Conservation (phyloP, 2,797 vertebrate species). For the Alectoris magna region DNA sequence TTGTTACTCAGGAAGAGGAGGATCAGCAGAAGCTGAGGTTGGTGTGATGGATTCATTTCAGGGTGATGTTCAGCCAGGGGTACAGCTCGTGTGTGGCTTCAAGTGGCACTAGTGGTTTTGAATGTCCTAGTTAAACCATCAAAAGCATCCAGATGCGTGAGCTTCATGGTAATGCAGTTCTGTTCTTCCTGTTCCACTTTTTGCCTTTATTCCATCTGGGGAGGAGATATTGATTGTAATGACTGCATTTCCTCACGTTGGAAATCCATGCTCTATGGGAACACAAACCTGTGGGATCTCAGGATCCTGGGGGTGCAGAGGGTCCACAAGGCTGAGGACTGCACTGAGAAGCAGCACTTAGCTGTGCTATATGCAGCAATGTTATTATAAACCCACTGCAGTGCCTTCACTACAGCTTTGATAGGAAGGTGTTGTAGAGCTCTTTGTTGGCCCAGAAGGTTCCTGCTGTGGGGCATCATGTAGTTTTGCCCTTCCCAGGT, state of each 20-base stretch:
- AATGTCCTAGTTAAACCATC: neutral
- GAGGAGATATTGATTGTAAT: neutral
- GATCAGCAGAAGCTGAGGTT: slow-evolving; percentile 79
- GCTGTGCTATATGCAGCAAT: neutral
- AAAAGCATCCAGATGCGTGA: neutral
- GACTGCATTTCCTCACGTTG: neutral
- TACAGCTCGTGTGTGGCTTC: fast-evolving
- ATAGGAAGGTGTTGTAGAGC: neutral
- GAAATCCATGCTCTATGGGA: neutral
- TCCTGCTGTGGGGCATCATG: neutral
- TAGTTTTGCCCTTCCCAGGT: fast-evolving
- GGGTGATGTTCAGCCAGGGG: too few species aligned
- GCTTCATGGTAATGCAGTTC: neutral
- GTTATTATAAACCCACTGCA: neutral
- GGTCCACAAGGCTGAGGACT: neutral
- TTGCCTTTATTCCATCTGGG: neutral
- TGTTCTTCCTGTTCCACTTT: neutral
- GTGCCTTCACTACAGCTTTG: neutral
- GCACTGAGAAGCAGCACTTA: neutral
- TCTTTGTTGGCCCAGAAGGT: neutral
- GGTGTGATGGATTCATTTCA: neutral
- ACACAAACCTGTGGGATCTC: neutral
- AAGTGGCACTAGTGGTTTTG: neutral
- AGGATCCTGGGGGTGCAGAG: neutral
- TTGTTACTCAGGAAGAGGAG: slow-evolving; percentile 81